A percentile compares a stretch with the other conserved stretches of the same genome.
These are phyloP conservation scores for Leptonema lineaticorne DNA, from an alignment of 1,140 invertebrate genomes.

Conservation along the genomic window DNA sequence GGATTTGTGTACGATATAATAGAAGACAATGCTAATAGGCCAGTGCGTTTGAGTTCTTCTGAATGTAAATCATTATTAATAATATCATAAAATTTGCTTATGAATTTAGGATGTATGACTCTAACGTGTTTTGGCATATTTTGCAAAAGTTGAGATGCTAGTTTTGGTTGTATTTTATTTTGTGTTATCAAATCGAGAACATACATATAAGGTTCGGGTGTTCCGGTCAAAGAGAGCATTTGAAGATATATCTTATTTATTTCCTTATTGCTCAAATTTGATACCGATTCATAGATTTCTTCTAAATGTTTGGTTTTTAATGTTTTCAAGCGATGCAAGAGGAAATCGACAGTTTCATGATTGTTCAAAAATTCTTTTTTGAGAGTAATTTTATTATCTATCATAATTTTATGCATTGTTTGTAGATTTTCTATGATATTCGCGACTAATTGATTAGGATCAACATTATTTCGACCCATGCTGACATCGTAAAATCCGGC, in stretches of 20 bases:
- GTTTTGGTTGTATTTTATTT: constrained; percentile 41
- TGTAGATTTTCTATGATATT: not conserved
- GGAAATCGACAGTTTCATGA: not conserved
- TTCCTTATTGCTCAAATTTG: not conserved
- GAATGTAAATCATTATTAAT: constrained; percentile 43
- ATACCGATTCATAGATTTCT: not conserved
- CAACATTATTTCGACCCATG: not conserved
- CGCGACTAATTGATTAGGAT: not conserved
- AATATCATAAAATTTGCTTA: constrained; percentile 47
- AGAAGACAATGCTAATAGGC: constrained; percentile 48
- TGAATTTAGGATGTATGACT: constrained; percentile 39
- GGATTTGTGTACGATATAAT: constrained; percentile 47
- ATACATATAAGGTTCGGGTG: constrained; percentile 46
- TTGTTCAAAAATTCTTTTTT: not conserved
- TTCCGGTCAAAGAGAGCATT: constrained; percentile 51
- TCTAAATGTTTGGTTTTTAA: not conserved
- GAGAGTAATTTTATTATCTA: not conserved
- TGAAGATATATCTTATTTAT: constrained; percentile 44
- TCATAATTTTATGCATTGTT: not conserved
- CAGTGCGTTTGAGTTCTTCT: constrained; percentile 44
- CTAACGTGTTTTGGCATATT: constrained; percentile 49
- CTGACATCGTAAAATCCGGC: not conserved
- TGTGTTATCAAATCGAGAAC: constrained; percentile 46
- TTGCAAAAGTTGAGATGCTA: constrained; percentile 45
- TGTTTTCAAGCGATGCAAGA: not conserved